phyloP scores from a whole-genome alignment of 2,888 invertebrate species.

The Aethes cnicana region DNA sequence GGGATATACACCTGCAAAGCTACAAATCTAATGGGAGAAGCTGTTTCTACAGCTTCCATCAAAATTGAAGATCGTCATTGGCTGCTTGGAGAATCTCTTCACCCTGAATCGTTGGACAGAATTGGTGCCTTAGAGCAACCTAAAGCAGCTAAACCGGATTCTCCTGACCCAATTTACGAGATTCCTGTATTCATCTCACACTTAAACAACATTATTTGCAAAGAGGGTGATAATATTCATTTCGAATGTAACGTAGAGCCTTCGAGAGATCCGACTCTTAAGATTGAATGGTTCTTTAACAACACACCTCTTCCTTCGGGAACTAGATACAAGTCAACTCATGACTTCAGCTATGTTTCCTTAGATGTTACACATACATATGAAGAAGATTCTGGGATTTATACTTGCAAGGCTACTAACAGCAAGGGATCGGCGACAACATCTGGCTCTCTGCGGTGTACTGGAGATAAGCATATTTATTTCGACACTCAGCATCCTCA shows the following conservation, averaged over 20 bases:
- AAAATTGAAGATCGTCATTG: constrained; percentile 95
- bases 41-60: constrained; percentile 94
- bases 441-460: constrained; percentile 93
- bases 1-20: constrained; percentile 98
- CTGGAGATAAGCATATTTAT: constrained; percentile 89
- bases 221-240: constrained; percentile 93
- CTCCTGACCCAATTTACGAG: constrained; percentile 90
- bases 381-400: constrained; percentile 95
- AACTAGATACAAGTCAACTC: constrained; percentile 94
- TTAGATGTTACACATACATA: constrained; percentile 94
- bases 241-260: constrained; percentile 97
- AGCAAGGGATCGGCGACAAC: constrained; percentile 94
- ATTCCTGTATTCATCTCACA: constrained; percentile 95
- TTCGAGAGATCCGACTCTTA: constrained; percentile 93
- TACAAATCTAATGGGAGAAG: constrained; percentile 95
- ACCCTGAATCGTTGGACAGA: constrained; percentile 93
- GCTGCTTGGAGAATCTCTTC: constrained; percentile 92
- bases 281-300: constrained; percentile 97
- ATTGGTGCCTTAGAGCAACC: constrained; percentile 94
- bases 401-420: constrained; percentile 94
- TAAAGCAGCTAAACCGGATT: constrained; percentile 84
- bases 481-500: constrained; percentile 97
- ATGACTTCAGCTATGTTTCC: constrained; percentile 98
- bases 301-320: constrained; percentile 94
- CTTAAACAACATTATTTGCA: constrained; percentile 93